Evolutionary conservation across 2,797 vertebrate species (phyloP), one percentile per base, ranked within the genome.

Genomic region (Cyprinella venusta): DNA sequence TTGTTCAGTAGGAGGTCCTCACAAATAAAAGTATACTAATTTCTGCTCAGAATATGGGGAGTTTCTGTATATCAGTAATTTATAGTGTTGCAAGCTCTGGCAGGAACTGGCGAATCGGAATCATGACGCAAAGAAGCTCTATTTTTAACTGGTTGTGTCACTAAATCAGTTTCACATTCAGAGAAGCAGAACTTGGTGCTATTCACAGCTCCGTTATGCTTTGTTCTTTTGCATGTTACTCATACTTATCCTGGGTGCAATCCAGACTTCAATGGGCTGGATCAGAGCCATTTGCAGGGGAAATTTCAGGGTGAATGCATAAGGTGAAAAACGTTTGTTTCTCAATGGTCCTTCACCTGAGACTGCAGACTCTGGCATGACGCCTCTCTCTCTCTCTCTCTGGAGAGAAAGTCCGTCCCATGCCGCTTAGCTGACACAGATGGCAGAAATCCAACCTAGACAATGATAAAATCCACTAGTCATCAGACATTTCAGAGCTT

Each of bases 381-480:
- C 9, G 30, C 71, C 80, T 16, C 30, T 48, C 36, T 64, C 24
- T 26, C 72, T 67, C 40, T 76, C 80, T 16, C 30, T 48, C n/a
- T 64, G 13, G n/a, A 33, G 19, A 40, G 2, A 68, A n/a, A 30
- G 52, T 24, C 61, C 10, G 2, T 65, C 63, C 36, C 3, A 71
- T 80, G 69, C 38, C n/a, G 26, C 65, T 86, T 71, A 54, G 48
- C 82, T 78, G 75, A 84, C 71, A 72, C 48, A 59, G 76, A 84
- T 82, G 80, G 72, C 77, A 38, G 42, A 52, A 7, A 72, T 24
- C 77, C 82, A 83, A 72, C 24, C 59, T 71, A 77, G 71, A 50
- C 56, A 68, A 63, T 76, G 54, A 75, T 82, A 80, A 81, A 75
- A 76, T 68, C 76, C 48, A 59, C 69, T 26, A 85, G 81, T 84